Evolutionary conservation across 2,888 invertebrate species (phyloP).

Genomic region (Drosophila paucipuncta): DNA sequence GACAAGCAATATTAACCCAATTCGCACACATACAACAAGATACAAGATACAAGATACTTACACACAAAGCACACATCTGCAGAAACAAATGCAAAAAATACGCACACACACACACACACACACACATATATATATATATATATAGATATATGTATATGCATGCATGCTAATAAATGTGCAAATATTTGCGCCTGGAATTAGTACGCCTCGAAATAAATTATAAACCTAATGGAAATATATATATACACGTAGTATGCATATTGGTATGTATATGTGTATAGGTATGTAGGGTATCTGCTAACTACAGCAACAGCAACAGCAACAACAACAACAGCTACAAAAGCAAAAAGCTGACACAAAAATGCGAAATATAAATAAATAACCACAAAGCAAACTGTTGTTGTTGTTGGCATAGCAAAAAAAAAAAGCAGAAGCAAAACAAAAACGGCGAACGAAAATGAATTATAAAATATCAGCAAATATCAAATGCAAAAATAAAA

Average conservation of each 20-base stretch:
- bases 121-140: neutral
- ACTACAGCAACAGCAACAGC: slow-evolving; percentile 24
- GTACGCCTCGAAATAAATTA: slow-evolving; percentile 69
- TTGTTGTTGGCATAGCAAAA: slow-evolving; percentile 42
- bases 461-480: slow-evolving; percentile 72
- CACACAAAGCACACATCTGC: slow-evolving; percentile 7
- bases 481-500: slow-evolving; percentile 40
- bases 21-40: slow-evolving; percentile 13
- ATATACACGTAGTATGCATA: neutral
- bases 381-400: slow-evolving; percentile 26
- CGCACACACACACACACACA: slow-evolving; percentile 19
- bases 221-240: slow-evolving; percentile 45
- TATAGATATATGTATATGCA: neutral
- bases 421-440: slow-evolving; percentile 41
- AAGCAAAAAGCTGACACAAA: slow-evolving; percentile 53
- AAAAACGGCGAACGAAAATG: slow-evolving; percentile 60
- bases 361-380: slow-evolving; percentile 63
- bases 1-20: slow-evolving; percentile 36
- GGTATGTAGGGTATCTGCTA: slow-evolving; percentile 34
- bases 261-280: slow-evolving; percentile 4
- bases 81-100: slow-evolving; percentile 35
- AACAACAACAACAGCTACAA: slow-evolving; percentile 33
- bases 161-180: slow-evolving; percentile 58
- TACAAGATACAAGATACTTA: slow-evolving; percentile 25
- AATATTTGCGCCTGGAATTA: slow-evolving; percentile 74